A percentile compares a stretch with the other conserved stretches of the same genome.
Evolutionary conservation across 2,797 vertebrate species (phyloP).

Genomic region (Champsocephalus esox): DNA sequence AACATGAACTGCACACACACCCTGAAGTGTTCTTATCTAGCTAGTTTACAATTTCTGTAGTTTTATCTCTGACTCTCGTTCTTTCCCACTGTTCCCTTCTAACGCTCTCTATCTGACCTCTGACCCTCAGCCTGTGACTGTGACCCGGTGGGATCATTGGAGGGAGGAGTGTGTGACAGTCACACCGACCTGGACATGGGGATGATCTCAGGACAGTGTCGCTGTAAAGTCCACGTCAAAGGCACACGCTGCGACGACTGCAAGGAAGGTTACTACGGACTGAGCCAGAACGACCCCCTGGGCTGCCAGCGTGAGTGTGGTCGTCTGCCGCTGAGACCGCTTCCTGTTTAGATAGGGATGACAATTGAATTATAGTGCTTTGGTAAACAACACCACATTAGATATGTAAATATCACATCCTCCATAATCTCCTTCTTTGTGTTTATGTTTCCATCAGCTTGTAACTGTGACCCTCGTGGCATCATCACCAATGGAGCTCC

Average conservation of each 20-base stretch:
- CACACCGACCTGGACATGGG: constrained; percentile 84
- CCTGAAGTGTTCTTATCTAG: neutral
- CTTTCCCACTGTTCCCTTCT: neutral
- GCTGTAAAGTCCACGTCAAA: constrained; percentile 88
- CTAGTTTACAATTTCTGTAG: neutral
- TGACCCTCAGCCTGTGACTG: constrained; percentile 87
- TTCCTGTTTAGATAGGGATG: neutral
- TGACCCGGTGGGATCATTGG: constrained; percentile 87
- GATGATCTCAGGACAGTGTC: constrained; percentile 90
- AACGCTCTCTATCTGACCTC: neutral
- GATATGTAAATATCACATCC: neutral
- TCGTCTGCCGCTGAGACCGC: neutral
- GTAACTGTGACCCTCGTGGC: constrained; percentile 88
- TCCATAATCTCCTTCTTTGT: neutral
- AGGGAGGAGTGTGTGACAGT: constrained; percentile 88
- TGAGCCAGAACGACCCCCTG: constrained; percentile 84
- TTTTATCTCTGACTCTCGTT: neutral
- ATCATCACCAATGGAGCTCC: constrained; percentile 82
- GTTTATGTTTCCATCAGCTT: constrained; percentile 79
- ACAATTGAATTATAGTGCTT: neutral
- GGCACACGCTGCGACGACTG: constrained; percentile 88
- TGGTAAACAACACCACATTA: neutral
- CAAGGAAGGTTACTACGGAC: constrained; percentile 86
- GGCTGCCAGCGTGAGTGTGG: constrained; percentile 86
- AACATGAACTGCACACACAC: no score